Percentiles rank a stretch among this genome's conserved stretches.
Conservation (phyloP, 2,888 invertebrate species). For the Acronicta alni region DNA sequence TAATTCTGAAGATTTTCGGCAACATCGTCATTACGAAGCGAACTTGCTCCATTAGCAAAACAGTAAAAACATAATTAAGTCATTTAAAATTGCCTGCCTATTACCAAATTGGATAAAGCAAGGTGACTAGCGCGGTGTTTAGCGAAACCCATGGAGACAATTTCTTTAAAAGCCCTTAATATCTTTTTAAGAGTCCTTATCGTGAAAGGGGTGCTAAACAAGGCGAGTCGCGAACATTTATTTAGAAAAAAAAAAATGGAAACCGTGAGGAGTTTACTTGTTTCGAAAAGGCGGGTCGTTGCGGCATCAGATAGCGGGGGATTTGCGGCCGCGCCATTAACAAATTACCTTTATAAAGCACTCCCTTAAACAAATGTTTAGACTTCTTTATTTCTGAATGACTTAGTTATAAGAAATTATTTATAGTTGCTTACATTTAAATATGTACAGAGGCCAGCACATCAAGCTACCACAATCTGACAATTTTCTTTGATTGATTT, state of each 20-base stretch:
- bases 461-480: no score
- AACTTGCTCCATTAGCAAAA: slow-evolving; percentile 41
- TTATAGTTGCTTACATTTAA: not conserved
- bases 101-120: slow-evolving; percentile 44
- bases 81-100: slow-evolving; percentile 41
- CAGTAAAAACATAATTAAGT: slow-evolving; percentile 38
- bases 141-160: slow-evolving; percentile 71
- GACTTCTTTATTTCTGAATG: slow-evolving; percentile 59
- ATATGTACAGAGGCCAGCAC: no score
- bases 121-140: slow-evolving; percentile 50
- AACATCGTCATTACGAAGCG: slow-evolving; percentile 15
- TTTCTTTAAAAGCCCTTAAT: slow-evolving; percentile 85
- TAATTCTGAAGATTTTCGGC: slow-evolving; percentile 2
- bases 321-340: slow-evolving; percentile 85
- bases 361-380: slow-evolving; percentile 63
- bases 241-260: slow-evolving; percentile 80
- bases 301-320: slow-evolving; percentile 83
- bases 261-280: slow-evolving; percentile 80
- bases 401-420: slow-evolving; percentile 21
- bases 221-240: slow-evolving; percentile 81
- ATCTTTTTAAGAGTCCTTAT: slow-evolving; percentile 85
- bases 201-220: slow-evolving; percentile 83
- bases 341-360: slow-evolving; percentile 82
- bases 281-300: slow-evolving; percentile 83
- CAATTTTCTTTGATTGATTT: no score